These are phyloP conservation scores for Noctua janthe DNA, from an alignment of 2,888 invertebrate species.

Conservation along the genomic window DNA sequence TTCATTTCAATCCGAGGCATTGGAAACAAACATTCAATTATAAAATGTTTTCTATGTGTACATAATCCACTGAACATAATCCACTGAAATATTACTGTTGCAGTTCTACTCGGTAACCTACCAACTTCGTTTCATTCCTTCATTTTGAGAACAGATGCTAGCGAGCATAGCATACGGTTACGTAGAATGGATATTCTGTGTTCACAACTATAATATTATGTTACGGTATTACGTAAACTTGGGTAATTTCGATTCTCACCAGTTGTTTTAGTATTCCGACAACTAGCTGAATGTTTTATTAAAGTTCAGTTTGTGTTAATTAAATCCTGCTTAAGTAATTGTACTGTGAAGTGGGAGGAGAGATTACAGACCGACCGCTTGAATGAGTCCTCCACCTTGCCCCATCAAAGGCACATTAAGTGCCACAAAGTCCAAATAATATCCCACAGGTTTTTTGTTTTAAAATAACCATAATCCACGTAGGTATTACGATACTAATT, in stretches of 20 bases:
- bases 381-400: too few relatives aligned
- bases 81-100: not conserved
- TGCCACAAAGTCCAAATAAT: too few relatives aligned
- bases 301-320: slow-evolving; percentile 53
- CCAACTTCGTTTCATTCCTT: not conserved
- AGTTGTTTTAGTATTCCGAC: slow-evolving; percentile 45
- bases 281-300: slow-evolving; percentile 48
- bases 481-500: too few relatives aligned
- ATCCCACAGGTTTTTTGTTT: too few relatives aligned
- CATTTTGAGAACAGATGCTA: not conserved
- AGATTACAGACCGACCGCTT: not conserved
- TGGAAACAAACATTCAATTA: too few relatives aligned
- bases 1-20: not conserved
- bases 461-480: too few relatives aligned
- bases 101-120: not conserved
- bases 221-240: slow-evolving; percentile 42
- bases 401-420: too few relatives aligned
- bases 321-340: slow-evolving; percentile 53
- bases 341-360: not conserved
- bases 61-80: too few relatives aligned
- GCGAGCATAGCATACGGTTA: not conserved
- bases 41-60: not conserved
- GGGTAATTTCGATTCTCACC: slow-evolving; percentile 49
- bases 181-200: not conserved
- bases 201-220: slow-evolving; percentile 11